phyloP scores from a whole-genome alignment of 2,797 vertebrate genomes.

The Pachyuromys duprasi region DNA sequence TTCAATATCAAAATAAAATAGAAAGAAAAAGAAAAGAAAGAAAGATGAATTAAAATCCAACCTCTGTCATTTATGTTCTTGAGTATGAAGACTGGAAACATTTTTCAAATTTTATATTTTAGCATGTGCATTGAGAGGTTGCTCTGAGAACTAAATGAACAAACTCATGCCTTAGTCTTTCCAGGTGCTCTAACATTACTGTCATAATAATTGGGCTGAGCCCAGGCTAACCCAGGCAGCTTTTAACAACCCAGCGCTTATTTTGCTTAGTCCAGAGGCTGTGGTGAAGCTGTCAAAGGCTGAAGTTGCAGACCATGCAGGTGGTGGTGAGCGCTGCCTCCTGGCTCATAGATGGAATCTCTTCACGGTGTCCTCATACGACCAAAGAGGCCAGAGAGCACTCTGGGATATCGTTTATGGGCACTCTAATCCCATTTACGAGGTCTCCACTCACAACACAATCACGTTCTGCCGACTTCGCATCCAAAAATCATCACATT shows the following conservation, averaged over 20 bases:
- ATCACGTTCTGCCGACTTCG: background rate
- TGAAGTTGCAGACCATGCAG: background rate
- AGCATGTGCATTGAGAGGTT: background rate
- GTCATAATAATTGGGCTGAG: background rate
- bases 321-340: background rate
- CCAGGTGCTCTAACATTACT: background rate
- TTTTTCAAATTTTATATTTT: background rate
- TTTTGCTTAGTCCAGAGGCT: background rate
- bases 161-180: background rate
- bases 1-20: background rate
- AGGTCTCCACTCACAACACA: background rate
- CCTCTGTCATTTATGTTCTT: constrained; percentile 7
- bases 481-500: background rate
- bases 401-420: background rate
- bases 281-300: background rate
- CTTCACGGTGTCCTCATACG: background rate
- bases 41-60: background rate
- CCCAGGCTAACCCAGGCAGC: too few relatives aligned
- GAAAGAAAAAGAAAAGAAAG: background rate
- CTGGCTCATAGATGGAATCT: background rate
- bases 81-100: background rate
- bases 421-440: background rate
- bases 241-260: background rate
- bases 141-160: background rate
- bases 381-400: background rate